Evolutionary conservation across 2,888 invertebrate species (phyloP), one percentile per base, ranked within the genome.

Genomic region (Tenthredo livida): DNA sequence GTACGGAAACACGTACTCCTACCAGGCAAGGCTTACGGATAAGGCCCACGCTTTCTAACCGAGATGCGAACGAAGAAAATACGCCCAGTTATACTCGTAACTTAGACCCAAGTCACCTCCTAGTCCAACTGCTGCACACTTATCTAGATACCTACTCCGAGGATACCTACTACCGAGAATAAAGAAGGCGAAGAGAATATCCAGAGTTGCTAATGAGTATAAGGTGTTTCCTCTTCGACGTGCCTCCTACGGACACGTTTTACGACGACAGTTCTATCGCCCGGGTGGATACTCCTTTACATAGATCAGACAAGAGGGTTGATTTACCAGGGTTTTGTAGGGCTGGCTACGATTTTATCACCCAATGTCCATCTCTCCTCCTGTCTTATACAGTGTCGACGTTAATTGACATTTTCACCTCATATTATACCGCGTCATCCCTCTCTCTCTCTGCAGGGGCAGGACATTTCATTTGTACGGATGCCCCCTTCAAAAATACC

Each of bases 181-280:
- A 17, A 50, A 54, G 54, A 54, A 54, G 54, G 29, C 67, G 10
- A 67, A 67, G 33, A 67, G 67, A 15, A 67, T 33, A 67, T 67
- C 67, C 10, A 29, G 29, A 37, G 80, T 61, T 91, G 89, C 92
- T 92, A 92, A 92, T 92, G 92, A 92, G 92, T 92, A 21, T 73
- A 40, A 92, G 92, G 92, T 92, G 92, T 92, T 92, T 91, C 91
- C 91, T 91, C 91, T 91, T 91, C 90, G 92, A 92, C 92, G 90
- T 47, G 12, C 47, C 47, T 47, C 47, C 47, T 47, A 15, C 47
- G 90, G 92, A 92, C 92, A 91, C 92, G 91, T 91, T 92, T 92
- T 92, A 92, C 92, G 91, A 92, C 90, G 90, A 90, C 92, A 92
- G 92, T 92, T 92, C 91, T 90, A 33, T 29, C 70, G 67, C 67